phyloP scores from a whole-genome alignment of 2,113 vertebrate species.

The Balaeniceps rex region DNA sequence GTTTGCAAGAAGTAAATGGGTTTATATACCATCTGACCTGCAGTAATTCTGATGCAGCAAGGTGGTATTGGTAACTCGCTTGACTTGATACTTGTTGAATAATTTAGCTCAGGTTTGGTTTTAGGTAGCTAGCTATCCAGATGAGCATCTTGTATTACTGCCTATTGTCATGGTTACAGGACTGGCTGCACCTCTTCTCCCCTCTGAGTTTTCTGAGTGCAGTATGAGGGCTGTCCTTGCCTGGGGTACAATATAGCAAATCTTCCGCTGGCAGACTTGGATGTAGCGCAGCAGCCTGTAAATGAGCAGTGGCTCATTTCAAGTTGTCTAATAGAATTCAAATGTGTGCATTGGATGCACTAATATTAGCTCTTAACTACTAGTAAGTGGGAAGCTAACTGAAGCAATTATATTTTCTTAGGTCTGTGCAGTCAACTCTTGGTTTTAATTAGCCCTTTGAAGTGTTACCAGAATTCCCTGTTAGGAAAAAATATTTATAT shows the following conservation, averaged over 20 bases:
- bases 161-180: constrained; percentile 13
- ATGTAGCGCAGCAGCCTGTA: background rate
- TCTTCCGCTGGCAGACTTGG: background rate
- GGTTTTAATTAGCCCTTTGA: constrained; percentile 3
- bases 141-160: background rate
- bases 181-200: background rate
- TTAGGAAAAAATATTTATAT: background rate
- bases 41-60: background rate
- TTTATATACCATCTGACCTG: background rate
- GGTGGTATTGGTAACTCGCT: background rate
- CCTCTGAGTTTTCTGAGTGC: background rate
- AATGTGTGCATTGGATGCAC: background rate
- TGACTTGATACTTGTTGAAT: background rate
- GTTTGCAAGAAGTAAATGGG: background rate
- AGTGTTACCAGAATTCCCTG: background rate
- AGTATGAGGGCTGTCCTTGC: background rate
- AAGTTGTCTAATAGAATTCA: background rate
- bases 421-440: background rate
- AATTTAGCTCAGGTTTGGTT: constrained; percentile 10
- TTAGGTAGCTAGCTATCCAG: background rate
- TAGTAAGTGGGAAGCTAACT: background rate
- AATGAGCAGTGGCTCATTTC: background rate
- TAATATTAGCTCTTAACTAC: background rate
- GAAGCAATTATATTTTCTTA: background rate
- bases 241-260: background rate